phyloP scores from a whole-genome alignment of 2,113 vertebrate genomes.

The Gyps fulvus region DNA sequence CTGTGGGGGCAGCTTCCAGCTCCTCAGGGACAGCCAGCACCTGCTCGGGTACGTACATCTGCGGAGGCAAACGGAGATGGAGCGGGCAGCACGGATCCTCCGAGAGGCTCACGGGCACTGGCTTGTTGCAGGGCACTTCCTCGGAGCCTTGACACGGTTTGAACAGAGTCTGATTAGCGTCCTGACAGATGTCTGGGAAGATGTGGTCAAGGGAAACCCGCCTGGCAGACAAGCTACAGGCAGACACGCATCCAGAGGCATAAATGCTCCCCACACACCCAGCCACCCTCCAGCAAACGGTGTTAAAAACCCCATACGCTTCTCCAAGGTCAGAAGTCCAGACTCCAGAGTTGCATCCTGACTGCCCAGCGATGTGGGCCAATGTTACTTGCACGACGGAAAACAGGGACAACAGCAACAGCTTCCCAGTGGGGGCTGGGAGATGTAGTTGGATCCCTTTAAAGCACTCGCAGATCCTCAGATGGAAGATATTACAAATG shows the following conservation, averaged over 20 bases:
- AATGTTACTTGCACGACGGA: not conserved
- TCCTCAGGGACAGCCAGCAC: slow-evolving; percentile 80
- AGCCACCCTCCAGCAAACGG: rapidly evolving
- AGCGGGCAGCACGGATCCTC: slow-evolving; percentile 91
- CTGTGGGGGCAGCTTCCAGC: slow-evolving; percentile 78
- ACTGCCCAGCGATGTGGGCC: not conserved
- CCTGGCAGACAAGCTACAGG: not conserved
- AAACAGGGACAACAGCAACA: not conserved
- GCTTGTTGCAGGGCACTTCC: slow-evolving; percentile 87
- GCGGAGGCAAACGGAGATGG: slow-evolving; percentile 87
- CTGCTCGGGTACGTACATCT: slow-evolving; percentile 90
- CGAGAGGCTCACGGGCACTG: slow-evolving; percentile 87
- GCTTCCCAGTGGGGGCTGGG: not conserved
- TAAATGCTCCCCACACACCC: rapidly evolving
- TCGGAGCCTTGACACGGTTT: slow-evolving; percentile 89
- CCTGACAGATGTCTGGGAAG: slow-evolving; percentile 90
- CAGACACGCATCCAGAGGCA: rapidly evolving
- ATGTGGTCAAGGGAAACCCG: slow-evolving; percentile 70
- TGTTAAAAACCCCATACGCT: rapidly evolving
- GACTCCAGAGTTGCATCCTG: not conserved
- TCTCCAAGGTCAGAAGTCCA: not conserved
- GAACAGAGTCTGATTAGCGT: slow-evolving; percentile 90
- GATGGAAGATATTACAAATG: not conserved
- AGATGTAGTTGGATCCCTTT: not conserved
- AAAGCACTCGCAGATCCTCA: not conserved